Evolutionary conservation across 1,140 invertebrate genomes (phyloP), one percentile per base, ranked within the genome.

Genomic region (Prorops nasuta): DNA sequence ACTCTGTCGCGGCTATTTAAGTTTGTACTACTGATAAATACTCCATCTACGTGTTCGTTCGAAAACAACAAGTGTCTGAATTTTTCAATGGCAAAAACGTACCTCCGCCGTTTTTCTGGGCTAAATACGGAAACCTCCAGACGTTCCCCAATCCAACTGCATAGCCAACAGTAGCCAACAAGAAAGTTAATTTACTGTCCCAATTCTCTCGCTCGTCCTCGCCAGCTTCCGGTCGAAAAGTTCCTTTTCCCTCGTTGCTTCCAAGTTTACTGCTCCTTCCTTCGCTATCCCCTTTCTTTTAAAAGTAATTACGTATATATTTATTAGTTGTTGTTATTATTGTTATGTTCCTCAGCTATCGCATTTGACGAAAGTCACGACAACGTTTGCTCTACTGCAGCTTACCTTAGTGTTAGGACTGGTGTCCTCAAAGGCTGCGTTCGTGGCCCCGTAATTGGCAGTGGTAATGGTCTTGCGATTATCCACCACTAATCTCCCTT

Each of bases 141-240:
- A 96, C 92, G 61, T 96, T 96, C n/a, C 93, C 93, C 4, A 97
- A 79, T 0, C 93, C 94, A 0, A 96, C 92, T n/a, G 92, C 92
- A 60, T 95, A 93, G 1, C 93, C 93, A 12, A 96, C 87, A 12
- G 92, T 93, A 0, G 93, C 92, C 41, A 96, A 70, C 3, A 96
- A 77, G 67, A 96, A 96, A 21, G 93, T 94, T 21, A 95, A 74
- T 70, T 95, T 95, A 71, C 89, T 93, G 68, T 95, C 92, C 93
- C 93, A 96, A 42, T 90, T 91, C 77, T 95, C 92, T 24, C 92
- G 77, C 54, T 94, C 91, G 32, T 88, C 88, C 56, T 86, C 88
- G 1, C 83, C 89, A 17, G 85, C 84, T 74, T 89, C 88, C 3
- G 86, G 85, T 58, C 84, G 84, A 49, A 88, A 83, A 44, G 81